Conservation (phyloP, 2,888 invertebrate species). For the Hydroisotoma schaefferi region DNA sequence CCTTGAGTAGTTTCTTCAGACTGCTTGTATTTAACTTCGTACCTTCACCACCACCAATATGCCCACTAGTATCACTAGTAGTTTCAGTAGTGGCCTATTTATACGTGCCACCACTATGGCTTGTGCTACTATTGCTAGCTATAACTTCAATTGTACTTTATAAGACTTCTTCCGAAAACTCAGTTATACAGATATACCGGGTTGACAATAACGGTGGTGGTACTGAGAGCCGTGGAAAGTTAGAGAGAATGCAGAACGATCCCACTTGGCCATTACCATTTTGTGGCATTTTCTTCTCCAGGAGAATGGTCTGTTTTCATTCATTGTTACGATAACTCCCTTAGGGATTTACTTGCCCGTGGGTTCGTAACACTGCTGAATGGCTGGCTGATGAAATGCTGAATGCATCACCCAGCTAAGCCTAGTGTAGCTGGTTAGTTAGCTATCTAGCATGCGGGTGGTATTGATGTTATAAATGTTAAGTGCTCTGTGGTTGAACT, state of each 20-base stretch:
- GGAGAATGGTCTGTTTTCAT: constrained; percentile 13
- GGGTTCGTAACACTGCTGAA: not conserved
- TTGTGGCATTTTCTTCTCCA: constrained; percentile 15
- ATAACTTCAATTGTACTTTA: too few relatives aligned
- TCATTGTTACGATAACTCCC: not conserved
- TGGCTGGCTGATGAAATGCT: not conserved
- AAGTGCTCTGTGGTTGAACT: constrained; percentile 3
- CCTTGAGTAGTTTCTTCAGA: too few relatives aligned
- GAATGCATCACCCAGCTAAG: not conserved
- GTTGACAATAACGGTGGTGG: not conserved
- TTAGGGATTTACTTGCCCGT: constrained; percentile 12
- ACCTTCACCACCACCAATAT: too few relatives aligned
- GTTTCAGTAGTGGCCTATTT: not conserved
- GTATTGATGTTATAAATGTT: constrained; percentile 4
- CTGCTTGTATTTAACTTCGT: too few relatives aligned
- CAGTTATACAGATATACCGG: not conserved
- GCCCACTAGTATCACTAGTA: not conserved
- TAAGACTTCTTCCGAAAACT: too few relatives aligned
- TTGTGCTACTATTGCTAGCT: not conserved
- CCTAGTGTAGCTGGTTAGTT: not conserved
- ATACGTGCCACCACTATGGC: not conserved
- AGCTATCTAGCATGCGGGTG: too few relatives aligned
- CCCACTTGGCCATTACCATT: constrained; percentile 17
- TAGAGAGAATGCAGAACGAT: not conserved
- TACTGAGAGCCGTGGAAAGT: not conserved